A percentile compares a stretch with the other conserved stretches of the same genome.
Conservation (phyloP, 2,113 vertebrate genomes). For the Nipponia nippon region DNA sequence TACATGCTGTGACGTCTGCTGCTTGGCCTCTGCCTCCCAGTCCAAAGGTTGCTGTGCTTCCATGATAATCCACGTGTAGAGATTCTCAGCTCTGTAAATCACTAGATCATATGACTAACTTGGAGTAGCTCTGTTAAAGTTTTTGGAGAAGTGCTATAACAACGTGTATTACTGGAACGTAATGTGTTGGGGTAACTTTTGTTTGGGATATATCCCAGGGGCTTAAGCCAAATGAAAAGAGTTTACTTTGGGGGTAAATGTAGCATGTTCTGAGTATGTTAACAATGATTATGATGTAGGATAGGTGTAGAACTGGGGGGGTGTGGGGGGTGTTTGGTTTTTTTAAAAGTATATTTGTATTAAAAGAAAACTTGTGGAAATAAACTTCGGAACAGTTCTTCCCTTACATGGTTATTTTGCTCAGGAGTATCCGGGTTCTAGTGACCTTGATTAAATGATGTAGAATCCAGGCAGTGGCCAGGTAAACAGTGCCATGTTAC, state of each 20-base stretch:
- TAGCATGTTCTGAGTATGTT: neutral
- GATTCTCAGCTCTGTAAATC: neutral
- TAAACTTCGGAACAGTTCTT: neutral
- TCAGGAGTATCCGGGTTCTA: neutral
- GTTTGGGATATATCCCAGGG: neutral
- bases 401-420: neutral
- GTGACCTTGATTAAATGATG: neutral
- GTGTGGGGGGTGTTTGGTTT: neutral
- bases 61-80: neutral
- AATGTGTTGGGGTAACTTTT: neutral
- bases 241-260: neutral
- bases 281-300: neutral
- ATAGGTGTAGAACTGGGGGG: neutral
- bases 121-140: neutral
- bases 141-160: neutral
- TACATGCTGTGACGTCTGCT: neutral
- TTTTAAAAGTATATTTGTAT: neutral
- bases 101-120: neutral
- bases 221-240: neutral
- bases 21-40: conserved; percentile 13
- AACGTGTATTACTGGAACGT: neutral
- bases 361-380: neutral
- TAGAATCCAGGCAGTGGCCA: neutral
- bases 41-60: neutral
- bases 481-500: neutral